Conservation (phyloP, 53 echinoderm and acorn worm species). For the Stichopus horrens region DNA sequence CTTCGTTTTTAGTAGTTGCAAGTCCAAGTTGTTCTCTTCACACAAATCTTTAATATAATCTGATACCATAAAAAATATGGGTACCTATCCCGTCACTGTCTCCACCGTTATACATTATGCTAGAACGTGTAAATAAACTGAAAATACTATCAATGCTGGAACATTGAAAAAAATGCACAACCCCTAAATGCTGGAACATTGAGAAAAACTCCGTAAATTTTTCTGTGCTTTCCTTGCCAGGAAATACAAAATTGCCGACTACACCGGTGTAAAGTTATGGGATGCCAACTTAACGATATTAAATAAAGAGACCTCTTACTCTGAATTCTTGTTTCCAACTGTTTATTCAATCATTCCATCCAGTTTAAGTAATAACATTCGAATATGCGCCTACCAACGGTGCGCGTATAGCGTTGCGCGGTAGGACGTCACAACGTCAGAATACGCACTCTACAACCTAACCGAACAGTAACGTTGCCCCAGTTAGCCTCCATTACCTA, state of each 20-base stretch:
- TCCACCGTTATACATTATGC: not conserved
- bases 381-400: too few relatives aligned
- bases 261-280: constrained; percentile 9
- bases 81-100: not conserved
- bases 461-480: too few relatives aligned
- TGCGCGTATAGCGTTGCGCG: too few relatives aligned
- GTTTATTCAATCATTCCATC: too few relatives aligned
- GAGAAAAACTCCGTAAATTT: not conserved
- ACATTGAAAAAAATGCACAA: not conserved
- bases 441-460: too few relatives aligned
- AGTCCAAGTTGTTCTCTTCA: not conserved
- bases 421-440: too few relatives aligned
- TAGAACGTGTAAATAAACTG: not conserved
- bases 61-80: constrained; percentile 30
- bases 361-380: too few relatives aligned
- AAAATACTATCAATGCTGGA: not conserved
- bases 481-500: too few relatives aligned
- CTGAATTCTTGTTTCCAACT: too few relatives aligned
- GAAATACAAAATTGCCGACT: not conserved
- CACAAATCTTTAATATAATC: constrained; percentile 32
- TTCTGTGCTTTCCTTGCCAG: not conserved
- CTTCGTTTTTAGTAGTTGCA: constrained; percentile 8
- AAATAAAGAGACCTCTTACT: not conserved
- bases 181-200: not conserved
- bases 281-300: not conserved